A percentile compares a stretch with the other conserved stretches of the same genome.
These are phyloP conservation scores for Odobenus rosmarus DNA, from an alignment of 2,113 vertebrate genomes.

Conservation along the genomic window DNA sequence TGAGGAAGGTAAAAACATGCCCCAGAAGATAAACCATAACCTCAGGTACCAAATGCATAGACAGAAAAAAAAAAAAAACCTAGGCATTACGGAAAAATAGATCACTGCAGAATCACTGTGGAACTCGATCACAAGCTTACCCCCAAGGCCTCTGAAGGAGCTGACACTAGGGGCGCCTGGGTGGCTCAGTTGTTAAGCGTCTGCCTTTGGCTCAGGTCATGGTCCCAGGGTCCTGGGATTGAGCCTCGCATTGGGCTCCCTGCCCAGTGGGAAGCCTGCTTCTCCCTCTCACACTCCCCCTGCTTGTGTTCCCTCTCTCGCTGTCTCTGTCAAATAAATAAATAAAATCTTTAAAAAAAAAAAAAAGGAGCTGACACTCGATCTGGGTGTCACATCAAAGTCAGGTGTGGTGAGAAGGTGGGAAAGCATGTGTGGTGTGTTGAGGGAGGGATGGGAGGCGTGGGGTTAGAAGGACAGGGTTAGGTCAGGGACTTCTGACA, in stretches of 20 bases:
- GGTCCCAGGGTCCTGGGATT: too few species aligned
- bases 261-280: too few species aligned
- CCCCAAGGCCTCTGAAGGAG: not conserved
- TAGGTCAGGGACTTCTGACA: not conserved
- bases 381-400: not conserved
- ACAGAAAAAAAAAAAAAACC: not conserved
- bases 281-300: too few species aligned
- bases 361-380: not conserved
- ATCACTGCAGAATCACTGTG: not conserved
- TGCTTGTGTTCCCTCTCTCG: too few species aligned
- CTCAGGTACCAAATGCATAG: not conserved
- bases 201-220: too few species aligned
- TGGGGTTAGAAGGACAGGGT: not conserved
- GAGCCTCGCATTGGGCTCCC: too few species aligned
- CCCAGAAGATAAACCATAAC: not conserved
- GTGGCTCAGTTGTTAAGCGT: too few species aligned
- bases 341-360: too few species aligned
- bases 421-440: not conserved
- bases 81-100: not conserved
- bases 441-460: not conserved
- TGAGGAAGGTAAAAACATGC: not conserved
- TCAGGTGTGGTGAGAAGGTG: not conserved
- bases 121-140: not conserved
- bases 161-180: not conserved
- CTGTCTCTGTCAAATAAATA: too few species aligned